Evolutionary conservation across 2,113 vertebrate genomes (phyloP), one percentile per base, ranked within the genome.

Genomic region (Engraulis encrasicolus): DNA sequence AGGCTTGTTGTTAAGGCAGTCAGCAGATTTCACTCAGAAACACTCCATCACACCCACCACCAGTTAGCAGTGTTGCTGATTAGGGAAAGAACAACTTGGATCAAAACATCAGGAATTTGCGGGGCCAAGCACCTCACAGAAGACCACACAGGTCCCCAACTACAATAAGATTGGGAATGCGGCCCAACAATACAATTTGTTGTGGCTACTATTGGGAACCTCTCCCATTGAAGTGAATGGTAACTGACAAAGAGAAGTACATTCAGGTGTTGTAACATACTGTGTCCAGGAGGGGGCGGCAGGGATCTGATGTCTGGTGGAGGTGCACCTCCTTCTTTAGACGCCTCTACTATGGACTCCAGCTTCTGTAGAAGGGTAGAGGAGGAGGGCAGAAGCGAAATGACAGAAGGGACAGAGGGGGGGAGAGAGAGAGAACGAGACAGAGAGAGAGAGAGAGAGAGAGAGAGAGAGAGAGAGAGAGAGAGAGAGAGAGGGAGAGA

Each of bases 241-340:
- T n/a, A n/a, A n/a, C n/a, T n/a, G 40, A 5, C 9, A 34, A 31
- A 2, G 27, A 31, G 23, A 19, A 31, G 66, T 23, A 15, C 1
- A 15, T 31, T 71, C 9, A 34, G 27, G 23, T 74, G 66, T 74
- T 15, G 0, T 74, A 14, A 36, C 66, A 74, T 74, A 15, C 17
- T 49, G 20, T 87, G 61, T 45, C 87, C 88, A 91, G 82, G 48
- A 85, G 87, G 85, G 80, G 86, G 87, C 18, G 80, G 82, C 80
- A 86, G 80, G 61, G 61, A 84, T 74, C 83, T 27, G 38, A 74
- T 78, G 36, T 81, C 40, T 23, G 71, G 6, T 19, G 18, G 49
- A 45, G 83, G 52, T 82, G n/a, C n/a, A n/a, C n/a, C n/a, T n/a
- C 58, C 37, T n/a, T 61, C 48, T 45, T 81, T 52, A 77, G 36